Evolutionary conservation across 1,140 invertebrate genomes (phyloP).

Genomic region (Lutraria rhynchaena): DNA sequence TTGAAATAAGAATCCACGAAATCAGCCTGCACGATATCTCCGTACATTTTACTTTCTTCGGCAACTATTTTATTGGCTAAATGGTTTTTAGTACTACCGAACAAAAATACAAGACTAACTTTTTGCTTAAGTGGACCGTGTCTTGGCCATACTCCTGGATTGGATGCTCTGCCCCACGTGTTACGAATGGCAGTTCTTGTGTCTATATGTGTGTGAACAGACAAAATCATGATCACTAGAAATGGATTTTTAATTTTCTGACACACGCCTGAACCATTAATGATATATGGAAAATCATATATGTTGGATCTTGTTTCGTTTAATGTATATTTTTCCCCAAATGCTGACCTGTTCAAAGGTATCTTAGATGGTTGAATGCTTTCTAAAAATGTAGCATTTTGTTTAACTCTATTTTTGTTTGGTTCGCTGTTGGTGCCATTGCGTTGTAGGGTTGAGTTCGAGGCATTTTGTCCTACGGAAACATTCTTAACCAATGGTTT

Average conservation of each 20-base stretch:
- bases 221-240: slow-evolving; percentile 30
- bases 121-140: background rate
- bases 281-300: slow-evolving; percentile 33
- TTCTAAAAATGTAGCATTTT: background rate
- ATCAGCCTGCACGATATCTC: slow-evolving; percentile 61
- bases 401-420: too few relatives aligned
- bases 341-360: slow-evolving; percentile 22
- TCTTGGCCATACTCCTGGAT: slow-evolving; percentile 37
- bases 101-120: slow-evolving; percentile 48
- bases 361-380: slow-evolving; percentile 16
- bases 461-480: too few relatives aligned
- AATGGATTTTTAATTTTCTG: slow-evolving; percentile 4
- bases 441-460: too few relatives aligned
- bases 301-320: slow-evolving; percentile 14
- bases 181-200: slow-evolving; percentile 24
- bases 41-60: slow-evolving; percentile 55
- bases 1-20: slow-evolving; percentile 60
- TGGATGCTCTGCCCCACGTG: slow-evolving; percentile 36
- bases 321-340: slow-evolving; percentile 25
- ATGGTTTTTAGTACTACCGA: slow-evolving; percentile 20
- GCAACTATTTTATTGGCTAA: slow-evolving; percentile 25
- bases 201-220: slow-evolving; percentile 45
- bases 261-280: slow-evolving; percentile 11
- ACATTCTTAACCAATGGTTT: too few relatives aligned
- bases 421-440: too few relatives aligned